Evolutionary conservation across 1,140 invertebrate species (phyloP).

Genomic region (Tetramorium parvispinum): DNA sequence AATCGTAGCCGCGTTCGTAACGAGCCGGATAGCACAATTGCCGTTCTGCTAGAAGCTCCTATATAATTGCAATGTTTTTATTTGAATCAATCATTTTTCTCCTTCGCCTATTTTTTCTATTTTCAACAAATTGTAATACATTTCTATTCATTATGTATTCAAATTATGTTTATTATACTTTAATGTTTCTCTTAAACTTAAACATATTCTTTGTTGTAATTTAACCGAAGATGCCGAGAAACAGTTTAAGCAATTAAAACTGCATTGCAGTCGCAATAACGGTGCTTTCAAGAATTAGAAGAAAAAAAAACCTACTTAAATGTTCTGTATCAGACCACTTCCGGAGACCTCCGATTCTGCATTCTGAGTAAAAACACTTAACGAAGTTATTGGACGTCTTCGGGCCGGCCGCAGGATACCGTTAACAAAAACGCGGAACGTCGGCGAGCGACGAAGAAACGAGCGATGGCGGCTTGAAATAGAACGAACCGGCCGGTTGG

Average conservation of each 20-base stretch:
- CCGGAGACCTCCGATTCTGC: conserved; percentile 35
- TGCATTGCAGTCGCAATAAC: background rate
- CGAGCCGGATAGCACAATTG: background rate
- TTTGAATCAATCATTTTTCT: conserved; percentile 5
- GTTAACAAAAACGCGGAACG: conserved; percentile 43
- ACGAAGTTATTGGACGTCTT: conserved; percentile 59
- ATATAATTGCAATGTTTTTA: conserved; percentile 24
- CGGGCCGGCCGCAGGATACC: conserved; percentile 17
- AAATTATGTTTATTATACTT: background rate
- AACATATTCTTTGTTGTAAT: background rate
- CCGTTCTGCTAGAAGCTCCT: background rate
- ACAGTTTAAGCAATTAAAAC: conserved; percentile 4
- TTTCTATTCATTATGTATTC: conserved; percentile 1
- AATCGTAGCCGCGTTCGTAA: conserved; percentile 25
- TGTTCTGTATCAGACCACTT: conserved; percentile 38
- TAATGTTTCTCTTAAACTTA: background rate
- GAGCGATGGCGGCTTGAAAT: conserved; percentile 10
- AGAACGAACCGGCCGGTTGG: conserved; percentile 12
- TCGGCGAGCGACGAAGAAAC: background rate
- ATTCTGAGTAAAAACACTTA: conserved; percentile 58
- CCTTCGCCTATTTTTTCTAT: background rate
- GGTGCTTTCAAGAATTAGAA: background rate
- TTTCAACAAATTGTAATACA: background rate
- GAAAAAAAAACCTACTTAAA: conserved; percentile 7
- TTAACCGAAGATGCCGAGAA: background rate